A percentile compares a stretch with the other conserved stretches of the same genome.
Evolutionary conservation across 2,888 invertebrate species (phyloP).

Genomic region (Drosophila parthenogenetica): DNA sequence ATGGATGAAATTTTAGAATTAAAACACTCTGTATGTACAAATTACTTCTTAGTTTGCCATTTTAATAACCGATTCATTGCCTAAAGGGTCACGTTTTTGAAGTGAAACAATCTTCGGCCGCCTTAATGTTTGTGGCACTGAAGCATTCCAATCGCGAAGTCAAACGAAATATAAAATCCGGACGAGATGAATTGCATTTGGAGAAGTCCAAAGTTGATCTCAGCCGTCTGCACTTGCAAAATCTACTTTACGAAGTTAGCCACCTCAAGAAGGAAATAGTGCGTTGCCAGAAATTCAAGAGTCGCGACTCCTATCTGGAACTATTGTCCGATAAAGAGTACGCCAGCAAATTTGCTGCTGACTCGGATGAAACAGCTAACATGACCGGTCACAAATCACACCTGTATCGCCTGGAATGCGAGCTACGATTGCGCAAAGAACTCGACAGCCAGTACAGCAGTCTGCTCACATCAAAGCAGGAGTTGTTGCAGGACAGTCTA

Average conservation of each 20-base stretch:
- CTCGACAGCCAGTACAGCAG: constrained; percentile 91
- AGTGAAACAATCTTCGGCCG: constrained; percentile 90
- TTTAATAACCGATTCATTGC: background rate
- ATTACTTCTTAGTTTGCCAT: constrained; percentile 63
- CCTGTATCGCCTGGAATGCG: constrained; percentile 95
- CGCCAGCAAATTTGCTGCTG: constrained; percentile 86
- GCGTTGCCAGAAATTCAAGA: constrained; percentile 97
- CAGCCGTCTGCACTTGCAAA: constrained; percentile 95
- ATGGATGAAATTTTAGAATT: constrained; percentile 89
- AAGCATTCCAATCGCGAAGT: constrained; percentile 96
- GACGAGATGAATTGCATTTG: constrained; percentile 91
- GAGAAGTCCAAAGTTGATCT: constrained; percentile 96
- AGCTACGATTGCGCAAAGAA: constrained; percentile 94
- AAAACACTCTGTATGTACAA: constrained; percentile 86
- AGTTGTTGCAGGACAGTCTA: constrained; percentile 90
- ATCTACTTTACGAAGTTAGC: constrained; percentile 96
- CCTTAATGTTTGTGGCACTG: constrained; percentile 91
- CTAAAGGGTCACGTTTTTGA: constrained; percentile 83
- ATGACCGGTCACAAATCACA: constrained; percentile 90
- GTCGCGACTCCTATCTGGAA: constrained; percentile 97
- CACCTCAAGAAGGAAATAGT: constrained; percentile 97
- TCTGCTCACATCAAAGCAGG: constrained; percentile 91
- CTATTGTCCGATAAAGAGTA: constrained; percentile 94
- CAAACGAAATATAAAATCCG: constrained; percentile 93
- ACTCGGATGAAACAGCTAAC: constrained; percentile 86